Evolutionary conservation across 2,797 vertebrate species (phyloP).

Genomic region (Sebastes oblongus): DNA sequence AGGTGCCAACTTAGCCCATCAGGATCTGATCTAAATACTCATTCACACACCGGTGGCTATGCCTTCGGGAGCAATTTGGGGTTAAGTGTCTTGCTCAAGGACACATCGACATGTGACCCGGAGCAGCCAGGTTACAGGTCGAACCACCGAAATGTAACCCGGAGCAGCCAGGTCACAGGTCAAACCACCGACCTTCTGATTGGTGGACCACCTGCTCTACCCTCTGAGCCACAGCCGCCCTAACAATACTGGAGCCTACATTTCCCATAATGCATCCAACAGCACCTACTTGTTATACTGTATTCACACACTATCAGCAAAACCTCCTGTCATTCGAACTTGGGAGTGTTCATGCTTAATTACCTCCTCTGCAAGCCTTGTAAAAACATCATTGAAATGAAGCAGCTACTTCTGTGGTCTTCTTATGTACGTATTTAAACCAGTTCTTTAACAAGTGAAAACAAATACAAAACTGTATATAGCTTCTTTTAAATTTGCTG

Average conservation of each 20-base stretch:
- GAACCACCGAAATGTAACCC: too few species aligned
- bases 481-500: background rate
- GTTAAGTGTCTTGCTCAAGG: too few species aligned
- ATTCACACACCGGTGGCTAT: too few species aligned
- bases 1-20: too few species aligned
- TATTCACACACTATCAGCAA: background rate
- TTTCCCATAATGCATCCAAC: background rate
- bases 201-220: too few species aligned
- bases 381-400: background rate
- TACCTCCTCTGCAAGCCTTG: background rate
- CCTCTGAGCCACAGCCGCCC: too few species aligned
- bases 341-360: background rate
- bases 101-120: too few species aligned
- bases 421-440: background rate
- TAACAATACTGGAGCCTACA: background rate
- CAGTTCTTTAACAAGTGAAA: background rate
- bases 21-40: too few species aligned
- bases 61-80: too few species aligned
- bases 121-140: too few species aligned
- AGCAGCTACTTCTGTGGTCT: background rate
- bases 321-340: background rate
- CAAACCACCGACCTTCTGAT: too few species aligned
- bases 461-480: background rate
- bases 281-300: background rate
- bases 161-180: too few species aligned